Evolutionary conservation across 37 sponge, comb jelly and placozoan species (phyloP).

Genomic region (Cladorhizidae sp.): DNA sequence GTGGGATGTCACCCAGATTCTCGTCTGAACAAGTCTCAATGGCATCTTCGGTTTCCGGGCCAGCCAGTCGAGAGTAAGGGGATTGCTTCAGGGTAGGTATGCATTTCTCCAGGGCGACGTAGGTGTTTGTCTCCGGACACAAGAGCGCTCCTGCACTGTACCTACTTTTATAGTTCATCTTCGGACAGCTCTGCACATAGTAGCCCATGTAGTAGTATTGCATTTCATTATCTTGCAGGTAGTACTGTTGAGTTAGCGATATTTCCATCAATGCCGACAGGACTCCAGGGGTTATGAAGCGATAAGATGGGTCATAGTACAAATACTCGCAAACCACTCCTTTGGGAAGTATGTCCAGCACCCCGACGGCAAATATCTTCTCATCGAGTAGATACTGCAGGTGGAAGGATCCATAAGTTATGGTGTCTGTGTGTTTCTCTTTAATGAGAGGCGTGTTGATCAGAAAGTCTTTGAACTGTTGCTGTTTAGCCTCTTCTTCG

Average conservation of each 20-base stretch:
- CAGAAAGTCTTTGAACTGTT: constrained; percentile 45
- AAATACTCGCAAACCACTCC: constrained; percentile 75
- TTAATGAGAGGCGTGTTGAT: constrained; percentile 27
- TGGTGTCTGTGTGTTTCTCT: not conserved
- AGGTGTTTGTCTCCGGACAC: constrained; percentile 69
- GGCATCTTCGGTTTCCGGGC: not conserved
- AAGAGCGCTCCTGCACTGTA: constrained; percentile 61
- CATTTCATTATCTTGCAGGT: constrained; percentile 34
- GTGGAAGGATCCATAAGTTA: constrained; percentile 66
- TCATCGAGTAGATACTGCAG: constrained; percentile 75
- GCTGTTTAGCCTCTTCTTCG: constrained; percentile 28
- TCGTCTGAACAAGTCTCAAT: constrained; percentile 7
- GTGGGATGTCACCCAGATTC: constrained; percentile 7
- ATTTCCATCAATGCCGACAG: constrained; percentile 61
- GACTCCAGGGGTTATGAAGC: constrained; percentile 70
- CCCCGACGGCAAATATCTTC: constrained; percentile 62
- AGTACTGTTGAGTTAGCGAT: constrained; percentile 34
- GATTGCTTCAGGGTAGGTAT: constrained; percentile 40
- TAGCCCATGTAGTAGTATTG: constrained; percentile 92
- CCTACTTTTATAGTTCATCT: constrained; percentile 85
- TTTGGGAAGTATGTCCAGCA: constrained; percentile 70
- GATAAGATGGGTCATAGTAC: constrained; percentile 70
- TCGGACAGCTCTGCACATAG: constrained; percentile 83
- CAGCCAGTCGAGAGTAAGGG: constrained; percentile 65
- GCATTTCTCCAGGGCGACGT: constrained; percentile 63